These are phyloP conservation scores for Crenichthys baileyi DNA, from an alignment of 2,797 vertebrate genomes.

Conservation along the genomic window DNA sequence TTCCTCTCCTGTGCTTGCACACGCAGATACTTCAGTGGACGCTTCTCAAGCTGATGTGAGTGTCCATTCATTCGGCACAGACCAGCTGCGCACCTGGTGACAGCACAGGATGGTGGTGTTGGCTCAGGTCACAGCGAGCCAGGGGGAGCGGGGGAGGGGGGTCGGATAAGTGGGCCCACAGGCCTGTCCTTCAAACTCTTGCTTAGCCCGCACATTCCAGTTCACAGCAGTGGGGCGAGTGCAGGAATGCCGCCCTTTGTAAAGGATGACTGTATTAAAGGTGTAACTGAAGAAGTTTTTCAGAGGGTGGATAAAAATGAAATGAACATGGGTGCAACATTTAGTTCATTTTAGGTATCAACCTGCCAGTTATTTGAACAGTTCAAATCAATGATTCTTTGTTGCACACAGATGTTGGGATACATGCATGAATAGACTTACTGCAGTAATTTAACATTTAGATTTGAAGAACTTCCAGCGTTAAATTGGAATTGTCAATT, in stretches of 20 bases:
- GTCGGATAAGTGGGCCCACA: constrained; percentile 53
- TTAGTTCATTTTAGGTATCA: constrained; percentile 44
- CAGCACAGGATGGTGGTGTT: constrained; percentile 71
- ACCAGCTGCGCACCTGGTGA: constrained; percentile 79
- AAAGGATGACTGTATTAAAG: constrained; percentile 69
- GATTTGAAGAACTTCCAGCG: neutral
- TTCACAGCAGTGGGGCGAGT: constrained; percentile 60
- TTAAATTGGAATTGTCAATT: no score
- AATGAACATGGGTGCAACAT: constrained; percentile 43
- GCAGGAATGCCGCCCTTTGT: constrained; percentile 73
- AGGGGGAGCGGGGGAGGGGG: constrained; percentile 29
- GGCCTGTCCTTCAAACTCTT: constrained; percentile 65
- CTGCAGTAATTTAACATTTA: neutral
- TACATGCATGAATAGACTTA: neutral
- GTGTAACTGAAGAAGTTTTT: constrained; percentile 69
- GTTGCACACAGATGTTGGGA: neutral
- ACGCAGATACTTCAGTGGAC: constrained; percentile 46
- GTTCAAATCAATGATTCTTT: constrained; percentile 8
- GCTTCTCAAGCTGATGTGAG: constrained; percentile 63
- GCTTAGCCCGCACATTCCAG: constrained; percentile 75
- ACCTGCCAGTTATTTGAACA: constrained; percentile 26
- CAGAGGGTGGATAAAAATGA: constrained; percentile 59
- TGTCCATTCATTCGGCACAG: constrained; percentile 75
- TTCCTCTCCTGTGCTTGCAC: constrained; percentile 47
- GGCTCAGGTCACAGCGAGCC: constrained; percentile 61